These are phyloP conservation scores for Microtus obscurus DNA, from an alignment of 2,797 vertebrate genomes.

Conservation along the genomic window DNA sequence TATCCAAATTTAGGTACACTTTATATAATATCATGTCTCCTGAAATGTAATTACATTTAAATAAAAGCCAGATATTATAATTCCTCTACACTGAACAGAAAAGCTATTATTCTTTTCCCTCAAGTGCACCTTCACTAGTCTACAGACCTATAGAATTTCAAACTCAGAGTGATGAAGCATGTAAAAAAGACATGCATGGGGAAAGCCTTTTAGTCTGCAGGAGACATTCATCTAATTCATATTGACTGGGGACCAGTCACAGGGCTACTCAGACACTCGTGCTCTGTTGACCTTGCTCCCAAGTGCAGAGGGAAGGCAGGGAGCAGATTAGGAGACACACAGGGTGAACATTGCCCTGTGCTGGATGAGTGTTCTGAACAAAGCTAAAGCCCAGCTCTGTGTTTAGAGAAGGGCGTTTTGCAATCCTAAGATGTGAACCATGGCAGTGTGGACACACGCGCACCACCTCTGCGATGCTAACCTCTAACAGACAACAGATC, in stretches of 20 bases:
- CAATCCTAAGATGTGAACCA: not conserved
- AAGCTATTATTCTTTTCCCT: conserved; percentile 56
- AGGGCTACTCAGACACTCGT: not conserved
- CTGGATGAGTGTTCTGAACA: not conserved
- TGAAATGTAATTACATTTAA: conserved; percentile 68
- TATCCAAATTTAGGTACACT: conserved; percentile 58
- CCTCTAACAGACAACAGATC: not conserved
- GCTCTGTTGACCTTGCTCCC: not conserved
- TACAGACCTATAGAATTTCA: conserved; percentile 56
- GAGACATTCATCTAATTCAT: too few species aligned
- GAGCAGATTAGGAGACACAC: not conserved
- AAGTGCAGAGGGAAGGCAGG: not conserved
- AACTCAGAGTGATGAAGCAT: conserved; percentile 44
- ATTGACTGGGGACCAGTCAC: too few species aligned
- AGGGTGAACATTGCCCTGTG: not conserved
- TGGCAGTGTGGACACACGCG: accelerated
- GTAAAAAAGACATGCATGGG: not conserved
- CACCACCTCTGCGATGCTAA: not conserved
- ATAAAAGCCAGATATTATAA: conserved; percentile 56
- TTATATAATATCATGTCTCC: conserved; percentile 68
- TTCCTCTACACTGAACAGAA: conserved; percentile 28
- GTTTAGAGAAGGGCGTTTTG: not conserved
- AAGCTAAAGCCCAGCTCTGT: not conserved
- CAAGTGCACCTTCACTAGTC: conserved; percentile 18
- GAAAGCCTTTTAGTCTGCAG: not conserved